Evolutionary conservation across 2,888 invertebrate genomes (phyloP).

Genomic region (Diaperis boleti): DNA sequence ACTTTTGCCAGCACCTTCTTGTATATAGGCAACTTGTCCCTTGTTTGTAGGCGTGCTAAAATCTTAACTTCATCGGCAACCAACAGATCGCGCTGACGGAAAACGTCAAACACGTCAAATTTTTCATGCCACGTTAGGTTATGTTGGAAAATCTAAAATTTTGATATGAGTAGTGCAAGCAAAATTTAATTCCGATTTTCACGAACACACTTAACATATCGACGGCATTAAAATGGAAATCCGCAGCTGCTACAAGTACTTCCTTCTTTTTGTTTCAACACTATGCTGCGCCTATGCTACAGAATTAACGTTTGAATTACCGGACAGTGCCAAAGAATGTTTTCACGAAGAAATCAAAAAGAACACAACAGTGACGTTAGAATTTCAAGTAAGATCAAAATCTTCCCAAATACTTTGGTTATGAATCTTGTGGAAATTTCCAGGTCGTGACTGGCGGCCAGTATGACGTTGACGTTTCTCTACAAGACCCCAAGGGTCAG

Average conservation of each 20-base stretch:
- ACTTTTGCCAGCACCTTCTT: too few species aligned
- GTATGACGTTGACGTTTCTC: constrained; percentile 95
- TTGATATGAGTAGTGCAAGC: constrained; percentile 14
- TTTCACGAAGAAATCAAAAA: constrained; percentile 94
- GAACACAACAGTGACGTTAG: constrained; percentile 89
- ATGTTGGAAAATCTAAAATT: constrained; percentile 7
- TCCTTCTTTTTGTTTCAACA: constrained; percentile 21
- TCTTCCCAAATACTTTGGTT: background rate
- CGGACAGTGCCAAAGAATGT: constrained; percentile 98
- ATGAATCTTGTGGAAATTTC: background rate
- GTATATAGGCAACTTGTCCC: too few species aligned
- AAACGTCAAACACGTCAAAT: too few species aligned
- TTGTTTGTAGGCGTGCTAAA: too few species aligned
- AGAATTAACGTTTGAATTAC: constrained; percentile 96
- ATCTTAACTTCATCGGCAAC: too few species aligned
- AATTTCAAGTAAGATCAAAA: constrained; percentile 86
- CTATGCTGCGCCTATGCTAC: constrained; percentile 59
- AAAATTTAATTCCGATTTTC: background rate
- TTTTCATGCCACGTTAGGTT: constrained; percentile 30
- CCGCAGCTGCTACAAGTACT: background rate
- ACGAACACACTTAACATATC: background rate
- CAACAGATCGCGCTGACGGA: too few species aligned
- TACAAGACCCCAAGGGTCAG: constrained; percentile 89
- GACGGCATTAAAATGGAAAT: constrained; percentile 6
- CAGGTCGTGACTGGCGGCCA: constrained; percentile 99